These are phyloP conservation scores for Mormyrops boulengeri DNA, from an alignment of 2,797 vertebrate genomes.

Conservation along the genomic window DNA sequence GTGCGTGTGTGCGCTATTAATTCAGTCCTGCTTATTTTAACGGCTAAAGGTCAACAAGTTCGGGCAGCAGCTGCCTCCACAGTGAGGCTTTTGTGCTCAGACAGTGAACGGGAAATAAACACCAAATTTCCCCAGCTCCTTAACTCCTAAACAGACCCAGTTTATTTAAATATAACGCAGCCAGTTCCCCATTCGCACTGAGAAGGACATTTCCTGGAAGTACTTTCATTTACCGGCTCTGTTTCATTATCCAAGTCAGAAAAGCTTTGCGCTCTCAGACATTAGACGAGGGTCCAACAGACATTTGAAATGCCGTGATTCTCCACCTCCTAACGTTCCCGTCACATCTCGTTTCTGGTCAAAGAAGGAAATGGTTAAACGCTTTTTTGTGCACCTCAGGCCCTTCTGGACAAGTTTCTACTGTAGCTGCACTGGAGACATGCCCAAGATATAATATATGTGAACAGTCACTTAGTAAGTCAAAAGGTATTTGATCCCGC, in stretches of 20 bases:
- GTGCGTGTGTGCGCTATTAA: constrained; percentile 6
- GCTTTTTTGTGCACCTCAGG: neutral
- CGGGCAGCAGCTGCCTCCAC: neutral
- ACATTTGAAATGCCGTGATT: neutral
- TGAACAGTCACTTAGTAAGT: neutral
- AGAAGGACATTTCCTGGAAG: neutral
- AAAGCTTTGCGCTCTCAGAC: neutral
- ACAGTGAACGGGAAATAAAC: constrained; percentile 1
- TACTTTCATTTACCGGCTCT: neutral
- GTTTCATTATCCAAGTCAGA: neutral
- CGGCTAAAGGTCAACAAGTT: constrained; percentile 21
- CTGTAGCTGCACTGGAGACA: neutral
- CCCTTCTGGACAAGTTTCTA: neutral
- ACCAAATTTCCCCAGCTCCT: neutral
- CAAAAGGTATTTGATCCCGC: constrained; percentile 1
- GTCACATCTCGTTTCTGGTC: neutral
- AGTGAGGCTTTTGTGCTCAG: neutral
- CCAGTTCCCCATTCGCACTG: neutral
- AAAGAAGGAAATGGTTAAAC: neutral
- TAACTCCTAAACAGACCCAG: neutral
- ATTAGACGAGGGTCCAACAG: neutral
- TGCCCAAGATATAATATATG: neutral
- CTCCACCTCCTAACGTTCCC: neutral
- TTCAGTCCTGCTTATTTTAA: constrained; percentile 21
- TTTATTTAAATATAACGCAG: neutral